Evolutionary conservation across 1,140 invertebrate species (phyloP).

Genomic region (Sipha flava): DNA sequence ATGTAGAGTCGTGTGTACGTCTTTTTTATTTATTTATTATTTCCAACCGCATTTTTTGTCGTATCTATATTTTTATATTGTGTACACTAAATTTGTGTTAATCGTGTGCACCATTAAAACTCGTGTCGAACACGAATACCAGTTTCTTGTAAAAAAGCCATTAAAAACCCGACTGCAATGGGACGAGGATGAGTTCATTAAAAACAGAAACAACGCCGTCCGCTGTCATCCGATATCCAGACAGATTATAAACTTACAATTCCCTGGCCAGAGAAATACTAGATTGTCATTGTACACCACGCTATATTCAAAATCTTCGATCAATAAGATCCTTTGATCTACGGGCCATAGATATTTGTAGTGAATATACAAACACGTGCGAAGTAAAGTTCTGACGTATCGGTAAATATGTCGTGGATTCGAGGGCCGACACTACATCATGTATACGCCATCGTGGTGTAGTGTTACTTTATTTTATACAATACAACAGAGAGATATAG

Average conservation of each 20-base stretch:
- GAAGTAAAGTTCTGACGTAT: too few relatives aligned
- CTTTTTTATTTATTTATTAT: neutral
- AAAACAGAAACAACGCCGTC: neutral
- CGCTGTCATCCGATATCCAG: constrained; percentile 4
- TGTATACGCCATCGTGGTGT: too few relatives aligned
- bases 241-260: neutral
- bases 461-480: too few relatives aligned
- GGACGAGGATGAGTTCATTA: constrained; percentile 23
- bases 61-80: too few relatives aligned
- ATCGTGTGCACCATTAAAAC: constrained; percentile 20
- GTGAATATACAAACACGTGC: too few relatives aligned
- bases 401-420: too few relatives aligned
- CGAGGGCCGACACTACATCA: too few relatives aligned
- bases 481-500: too few relatives aligned
- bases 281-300: neutral
- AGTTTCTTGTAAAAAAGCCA: constrained; percentile 15
- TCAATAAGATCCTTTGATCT: too few relatives aligned
- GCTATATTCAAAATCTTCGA: neutral
- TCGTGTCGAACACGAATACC: constrained; percentile 24
- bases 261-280: neutral
- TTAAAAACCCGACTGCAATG: neutral
- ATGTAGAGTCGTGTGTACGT: neutral
- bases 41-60: too few relatives aligned
- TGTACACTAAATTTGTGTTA: neutral
- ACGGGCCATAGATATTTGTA: too few relatives aligned